Evolutionary conservation across 2,797 vertebrate species (phyloP).

Genomic region (Coranthus polyacanthus): DNA sequence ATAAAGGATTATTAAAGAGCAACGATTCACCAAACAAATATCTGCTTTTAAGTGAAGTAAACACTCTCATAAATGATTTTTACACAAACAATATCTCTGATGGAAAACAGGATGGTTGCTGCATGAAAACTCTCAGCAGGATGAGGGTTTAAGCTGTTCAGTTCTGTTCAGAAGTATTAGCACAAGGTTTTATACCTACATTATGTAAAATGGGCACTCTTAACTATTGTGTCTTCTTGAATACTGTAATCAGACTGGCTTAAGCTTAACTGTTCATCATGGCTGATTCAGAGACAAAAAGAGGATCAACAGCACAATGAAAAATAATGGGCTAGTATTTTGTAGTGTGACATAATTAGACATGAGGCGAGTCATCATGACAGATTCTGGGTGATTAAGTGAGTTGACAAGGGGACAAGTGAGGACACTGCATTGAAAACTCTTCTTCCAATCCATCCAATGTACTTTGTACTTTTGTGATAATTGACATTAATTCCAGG

Average conservation of each 20-base stretch:
- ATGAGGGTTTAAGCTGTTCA: constrained; percentile 26
- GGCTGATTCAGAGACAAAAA: constrained; percentile 50
- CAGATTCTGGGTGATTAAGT: constrained; percentile 3
- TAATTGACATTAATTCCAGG: too few species aligned
- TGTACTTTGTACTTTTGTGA: too few species aligned
- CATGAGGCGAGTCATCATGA: constrained; percentile 4
- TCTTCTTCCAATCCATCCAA: too few species aligned
- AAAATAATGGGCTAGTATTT: constrained; percentile 22
- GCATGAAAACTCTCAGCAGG: constrained; percentile 34
- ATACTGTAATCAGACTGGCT: constrained; percentile 62
- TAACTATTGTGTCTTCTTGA: constrained; percentile 61
- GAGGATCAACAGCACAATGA: constrained; percentile 27
- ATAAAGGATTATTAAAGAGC: constrained; percentile 29
- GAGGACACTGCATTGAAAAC: background rate
- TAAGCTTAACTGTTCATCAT: constrained; percentile 51
- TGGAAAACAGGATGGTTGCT: constrained; percentile 29
- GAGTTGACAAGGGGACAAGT: constrained; percentile 1
- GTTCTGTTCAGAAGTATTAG: constrained; percentile 35
- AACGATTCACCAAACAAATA: constrained; percentile 29
- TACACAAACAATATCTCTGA: constrained; percentile 57
- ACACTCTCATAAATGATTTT: constrained; percentile 29
- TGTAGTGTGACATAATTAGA: constrained; percentile 34
- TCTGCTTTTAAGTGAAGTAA: constrained; percentile 50
- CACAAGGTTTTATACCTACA: constrained; percentile 30
- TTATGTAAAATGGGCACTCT: constrained; percentile 48